These are phyloP conservation scores for Phacellophora camtschatica DNA, from an alignment of 30 jellyfish, hydroid and myxozoan species.

Conservation along the genomic window DNA sequence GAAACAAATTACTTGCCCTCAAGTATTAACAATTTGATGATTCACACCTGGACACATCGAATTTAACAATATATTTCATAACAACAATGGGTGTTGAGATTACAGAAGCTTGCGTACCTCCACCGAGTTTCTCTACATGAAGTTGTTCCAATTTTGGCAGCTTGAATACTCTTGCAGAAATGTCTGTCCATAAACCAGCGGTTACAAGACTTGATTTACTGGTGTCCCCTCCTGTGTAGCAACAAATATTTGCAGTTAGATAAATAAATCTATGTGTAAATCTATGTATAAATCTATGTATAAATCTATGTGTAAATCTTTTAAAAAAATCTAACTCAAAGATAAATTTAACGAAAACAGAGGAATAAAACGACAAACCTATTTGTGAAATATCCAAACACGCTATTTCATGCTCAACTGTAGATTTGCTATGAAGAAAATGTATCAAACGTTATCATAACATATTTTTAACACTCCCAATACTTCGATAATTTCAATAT, in stretches of 20 bases:
- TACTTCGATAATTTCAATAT: conserved; percentile 73
- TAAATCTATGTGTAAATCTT: no score
- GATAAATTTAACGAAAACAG: no score
- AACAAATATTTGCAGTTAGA: not conserved
- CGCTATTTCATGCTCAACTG: conserved; percentile 87
- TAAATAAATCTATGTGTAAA: not conserved
- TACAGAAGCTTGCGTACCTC: conserved; percentile 69
- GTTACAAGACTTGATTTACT: conserved; percentile 69
- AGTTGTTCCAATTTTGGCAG: conserved; percentile 75
- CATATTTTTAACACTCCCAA: no score
- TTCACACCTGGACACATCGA: no score
- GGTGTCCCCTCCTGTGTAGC: conserved; percentile 31
- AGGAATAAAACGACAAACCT: conserved; percentile 26
- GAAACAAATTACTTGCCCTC: no score
- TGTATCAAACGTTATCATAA: no score
- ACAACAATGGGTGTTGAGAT: no score
- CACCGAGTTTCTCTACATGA: conserved; percentile 77
- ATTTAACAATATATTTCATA: no score
- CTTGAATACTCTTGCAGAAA: conserved; percentile 68
- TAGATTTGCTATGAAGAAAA: conserved; percentile 32
- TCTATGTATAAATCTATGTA: not conserved
- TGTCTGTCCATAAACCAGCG: conserved; percentile 94
- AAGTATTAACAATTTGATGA: no score
- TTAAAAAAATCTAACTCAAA: no score
- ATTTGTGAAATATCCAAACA: conserved; percentile 85